Percentiles rank a stretch among this genome's conserved stretches.
These are phyloP conservation scores for Podarcis muralis DNA, from an alignment of 2,113 vertebrate species.

Conservation along the genomic window DNA sequence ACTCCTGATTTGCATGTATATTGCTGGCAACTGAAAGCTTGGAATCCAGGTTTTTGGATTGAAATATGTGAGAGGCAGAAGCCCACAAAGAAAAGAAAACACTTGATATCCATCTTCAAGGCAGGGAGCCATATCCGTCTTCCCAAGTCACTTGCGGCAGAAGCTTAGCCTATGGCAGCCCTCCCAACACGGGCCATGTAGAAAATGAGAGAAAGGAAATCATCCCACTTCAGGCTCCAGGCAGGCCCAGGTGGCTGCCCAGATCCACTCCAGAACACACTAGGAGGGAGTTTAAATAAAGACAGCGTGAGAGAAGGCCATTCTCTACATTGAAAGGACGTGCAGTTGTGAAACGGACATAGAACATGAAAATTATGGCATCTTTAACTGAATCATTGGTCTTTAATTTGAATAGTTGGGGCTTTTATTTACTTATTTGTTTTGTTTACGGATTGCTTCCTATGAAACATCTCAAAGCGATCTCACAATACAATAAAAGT, in stretches of 20 bases:
- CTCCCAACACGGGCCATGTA: neutral
- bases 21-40: neutral
- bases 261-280: neutral
- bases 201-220: neutral
- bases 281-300: neutral
- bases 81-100: neutral
- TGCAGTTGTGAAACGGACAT: neutral
- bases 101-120: neutral
- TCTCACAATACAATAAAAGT: too few species aligned
- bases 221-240: too few species aligned
- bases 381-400: neutral
- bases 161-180: neutral
- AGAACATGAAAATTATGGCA: neutral
- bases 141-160: neutral
- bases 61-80: neutral
- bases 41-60: neutral
- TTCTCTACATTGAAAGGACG: neutral
- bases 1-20: neutral
- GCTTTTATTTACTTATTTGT: too few species aligned
- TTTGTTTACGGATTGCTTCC: too few species aligned
- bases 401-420: too few species aligned
- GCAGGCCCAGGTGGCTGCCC: neutral
- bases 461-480: too few species aligned
- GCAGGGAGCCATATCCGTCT: constrained; percentile 18
- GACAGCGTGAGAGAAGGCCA: neutral